Evolutionary conservation across 1,140 invertebrate genomes (phyloP).

Genomic region (Heliothis virescens): DNA sequence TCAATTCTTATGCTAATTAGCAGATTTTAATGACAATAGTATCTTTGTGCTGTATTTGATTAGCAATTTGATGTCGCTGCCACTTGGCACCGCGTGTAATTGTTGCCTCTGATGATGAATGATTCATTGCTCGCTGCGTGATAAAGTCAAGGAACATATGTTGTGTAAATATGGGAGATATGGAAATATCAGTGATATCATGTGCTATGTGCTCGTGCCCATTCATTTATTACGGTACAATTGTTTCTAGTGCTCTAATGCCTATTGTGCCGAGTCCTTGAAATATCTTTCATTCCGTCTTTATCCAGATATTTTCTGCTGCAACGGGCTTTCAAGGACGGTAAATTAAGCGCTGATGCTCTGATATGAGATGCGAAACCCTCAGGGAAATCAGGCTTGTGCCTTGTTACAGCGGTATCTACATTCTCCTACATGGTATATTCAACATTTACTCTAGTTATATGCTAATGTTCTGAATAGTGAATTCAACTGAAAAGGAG

Average conservation of each 20-base stretch:
- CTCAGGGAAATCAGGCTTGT: constrained; percentile 2
- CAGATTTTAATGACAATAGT: constrained; percentile 25
- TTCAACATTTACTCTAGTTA: neutral
- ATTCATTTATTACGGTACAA: constrained; percentile 5
- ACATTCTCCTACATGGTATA: neutral
- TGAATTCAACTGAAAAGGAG: neutral
- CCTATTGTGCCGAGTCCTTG: constrained; percentile 14
- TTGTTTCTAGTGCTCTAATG: neutral
- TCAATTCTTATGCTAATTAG: constrained; percentile 27
- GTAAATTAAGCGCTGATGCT: neutral
- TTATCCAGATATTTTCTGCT: neutral
- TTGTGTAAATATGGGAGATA: constrained; percentile 26
- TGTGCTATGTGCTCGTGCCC: neutral
- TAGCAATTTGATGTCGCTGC: constrained; percentile 25
- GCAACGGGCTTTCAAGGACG: neutral
- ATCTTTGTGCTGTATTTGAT: constrained; percentile 27
- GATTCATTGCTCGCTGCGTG: neutral
- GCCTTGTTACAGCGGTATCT: neutral
- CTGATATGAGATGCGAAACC: neutral
- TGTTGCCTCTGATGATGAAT: constrained; percentile 30
- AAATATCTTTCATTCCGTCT: too few species aligned
- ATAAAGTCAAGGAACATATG: neutral
- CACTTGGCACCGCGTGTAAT: neutral
- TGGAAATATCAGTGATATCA: constrained; percentile 50
- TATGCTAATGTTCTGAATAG: neutral